Evolutionary conservation across 2,797 vertebrate species (phyloP).

Genomic region (Anolis apletophallus): DNA sequence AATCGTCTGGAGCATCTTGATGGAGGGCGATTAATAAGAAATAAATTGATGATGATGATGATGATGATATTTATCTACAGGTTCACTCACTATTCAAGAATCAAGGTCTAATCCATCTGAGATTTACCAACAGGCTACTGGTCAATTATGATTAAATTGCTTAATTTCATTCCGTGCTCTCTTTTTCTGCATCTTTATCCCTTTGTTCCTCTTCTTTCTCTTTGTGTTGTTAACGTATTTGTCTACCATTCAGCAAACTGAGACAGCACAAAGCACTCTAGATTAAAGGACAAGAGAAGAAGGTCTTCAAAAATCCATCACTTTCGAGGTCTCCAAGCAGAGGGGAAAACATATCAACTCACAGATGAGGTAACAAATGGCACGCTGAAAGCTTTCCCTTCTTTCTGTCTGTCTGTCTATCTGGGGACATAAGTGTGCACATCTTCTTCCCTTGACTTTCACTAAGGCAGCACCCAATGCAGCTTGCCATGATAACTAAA

Average conservation of each 20-base stretch:
- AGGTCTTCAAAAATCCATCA: constrained; percentile 25
- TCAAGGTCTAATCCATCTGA: too few species aligned
- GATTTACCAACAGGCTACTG: too few species aligned
- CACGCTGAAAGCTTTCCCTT: constrained; percentile 35
- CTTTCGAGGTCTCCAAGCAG: constrained; percentile 24
- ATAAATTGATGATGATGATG: too few species aligned
- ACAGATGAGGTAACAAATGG: constrained; percentile 38
- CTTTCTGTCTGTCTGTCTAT: background rate
- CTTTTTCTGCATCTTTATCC: background rate
- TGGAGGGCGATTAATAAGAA: too few species aligned
- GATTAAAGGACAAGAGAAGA: constrained; percentile 47
- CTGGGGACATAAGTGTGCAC: background rate
- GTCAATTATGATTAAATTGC: background rate
- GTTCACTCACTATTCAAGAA: too few species aligned
- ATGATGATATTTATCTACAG: too few species aligned
- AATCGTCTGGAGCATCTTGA: too few species aligned
- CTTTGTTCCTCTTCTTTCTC: background rate
- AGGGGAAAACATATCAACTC: constrained; percentile 12
- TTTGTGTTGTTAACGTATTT: background rate
- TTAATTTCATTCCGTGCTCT: background rate
- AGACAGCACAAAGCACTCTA: constrained; percentile 24
- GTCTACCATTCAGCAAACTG: constrained; percentile 32
- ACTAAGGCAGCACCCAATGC: constrained; percentile 86
- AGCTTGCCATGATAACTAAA: constrained; percentile 93
- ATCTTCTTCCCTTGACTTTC: constrained; percentile 74